Base-by-base conservation (phyloP, 2,888 invertebrate genomes). In the Diadromus collaris region DNA sequence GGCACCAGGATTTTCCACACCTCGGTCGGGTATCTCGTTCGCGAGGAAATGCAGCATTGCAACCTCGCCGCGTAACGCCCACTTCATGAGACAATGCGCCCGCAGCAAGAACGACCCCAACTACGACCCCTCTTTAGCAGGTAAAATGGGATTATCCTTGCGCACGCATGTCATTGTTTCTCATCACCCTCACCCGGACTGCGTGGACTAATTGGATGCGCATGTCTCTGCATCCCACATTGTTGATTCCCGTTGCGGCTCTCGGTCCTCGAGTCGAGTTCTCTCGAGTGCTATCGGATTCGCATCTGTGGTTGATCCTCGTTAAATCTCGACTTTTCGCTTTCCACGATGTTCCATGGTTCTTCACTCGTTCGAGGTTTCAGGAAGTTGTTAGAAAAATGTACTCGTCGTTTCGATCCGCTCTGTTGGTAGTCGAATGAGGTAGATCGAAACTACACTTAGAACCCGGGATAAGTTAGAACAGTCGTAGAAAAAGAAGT, bases 201-300 rank as follows among this genome's bases (percentile, higher is more conserved):
- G 24, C 21, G 51, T 24, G 24, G 21, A 24, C 21, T 51, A 51
- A 24, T 51, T 51, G 51, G 21, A 9, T 51, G 24, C 51, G 24
- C 51, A 13, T 24, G 51, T 51, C 51, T 10, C 24, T 6, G 51
- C 51, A 24, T 51, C 13, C 6, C 51, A 24, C 51, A 24, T 51
- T 6, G 21, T 51, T 9, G 21, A 51, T 10, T 44, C n/a, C 21
- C 46, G 58, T 41, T 38, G 38, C 38, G 46, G 27, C 24, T 21
- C 21, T n/a, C 48, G 16, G 13, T 51, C 19, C 60, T 71, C 29
- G 29, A 29, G 41, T 46, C 44, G 7, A 54, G 61, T 34, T 48
- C 54, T 34, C 19, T 74, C 54, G 24, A 65, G 73, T 7, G 27
- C 38, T 58, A 51, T 60, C 64, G 34, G 64, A 51, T 54, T 61